These are phyloP conservation scores for Parnassius apollo DNA, from an alignment of 2,888 invertebrate species.

Conservation along the genomic window DNA sequence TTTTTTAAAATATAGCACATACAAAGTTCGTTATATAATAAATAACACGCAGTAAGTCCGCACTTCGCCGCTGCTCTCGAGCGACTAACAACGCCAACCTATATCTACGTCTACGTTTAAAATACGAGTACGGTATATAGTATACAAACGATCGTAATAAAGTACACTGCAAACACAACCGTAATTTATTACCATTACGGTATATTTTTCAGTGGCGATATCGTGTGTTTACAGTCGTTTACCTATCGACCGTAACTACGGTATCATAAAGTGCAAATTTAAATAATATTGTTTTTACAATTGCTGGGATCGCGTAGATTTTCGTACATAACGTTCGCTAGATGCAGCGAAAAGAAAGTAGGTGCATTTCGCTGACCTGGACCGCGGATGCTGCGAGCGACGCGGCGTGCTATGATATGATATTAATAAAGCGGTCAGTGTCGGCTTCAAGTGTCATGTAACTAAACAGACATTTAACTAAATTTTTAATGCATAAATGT, in stretches of 20 bases:
- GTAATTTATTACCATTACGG: background rate
- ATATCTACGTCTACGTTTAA: slow-evolving; percentile 7
- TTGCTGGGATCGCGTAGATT: slow-evolving; percentile 2
- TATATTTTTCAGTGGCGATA: background rate
- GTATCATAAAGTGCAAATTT: slow-evolving; percentile 18
- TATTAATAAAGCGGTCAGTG: slow-evolving; percentile 59
- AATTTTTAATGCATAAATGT: no score
- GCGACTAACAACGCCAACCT: slow-evolving; percentile 18
- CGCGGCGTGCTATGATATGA: slow-evolving; percentile 29
- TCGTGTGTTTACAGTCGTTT: slow-evolving; percentile 1
- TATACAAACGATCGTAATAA: background rate
- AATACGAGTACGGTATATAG: slow-evolving; percentile 12
- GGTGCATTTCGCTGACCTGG: slow-evolving; percentile 68
- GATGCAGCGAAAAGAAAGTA: slow-evolving; percentile 75
- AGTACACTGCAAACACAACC: background rate
- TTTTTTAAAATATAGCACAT: slow-evolving; percentile 53
- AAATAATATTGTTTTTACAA: slow-evolving; percentile 12
- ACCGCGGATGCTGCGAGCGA: slow-evolving; percentile 62
- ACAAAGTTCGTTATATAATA: slow-evolving; percentile 33
- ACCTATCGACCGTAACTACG: slow-evolving; percentile 4
- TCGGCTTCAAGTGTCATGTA: slow-evolving; percentile 35
- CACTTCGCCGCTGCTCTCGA: slow-evolving; percentile 17
- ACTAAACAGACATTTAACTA: no score
- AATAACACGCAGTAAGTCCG: slow-evolving; percentile 25
- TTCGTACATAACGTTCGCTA: slow-evolving; percentile 47